Percentiles rank a stretch among this genome's conserved stretches.
Conservation (phyloP, 2,113 vertebrate genomes). For the Rattus norvegicus region DNA sequence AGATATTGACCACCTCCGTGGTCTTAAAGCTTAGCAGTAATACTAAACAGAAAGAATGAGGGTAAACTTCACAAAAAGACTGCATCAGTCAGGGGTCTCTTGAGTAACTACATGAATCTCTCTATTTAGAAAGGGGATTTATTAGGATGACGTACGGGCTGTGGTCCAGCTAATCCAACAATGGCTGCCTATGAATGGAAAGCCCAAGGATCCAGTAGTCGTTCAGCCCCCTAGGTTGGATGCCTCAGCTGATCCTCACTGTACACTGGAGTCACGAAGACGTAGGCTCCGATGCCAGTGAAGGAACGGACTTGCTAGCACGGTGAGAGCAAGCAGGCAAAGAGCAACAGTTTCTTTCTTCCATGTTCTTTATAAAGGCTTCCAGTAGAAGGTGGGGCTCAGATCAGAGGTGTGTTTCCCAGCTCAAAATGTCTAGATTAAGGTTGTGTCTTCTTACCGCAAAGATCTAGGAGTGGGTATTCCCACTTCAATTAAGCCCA, state of each 20-base stretch:
- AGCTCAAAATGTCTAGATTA: background rate
- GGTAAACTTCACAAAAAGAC: background rate
- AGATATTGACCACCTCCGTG: background rate
- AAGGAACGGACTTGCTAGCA: background rate
- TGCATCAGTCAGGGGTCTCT: background rate
- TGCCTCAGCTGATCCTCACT: background rate
- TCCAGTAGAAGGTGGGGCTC: background rate
- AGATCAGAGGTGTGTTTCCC: background rate
- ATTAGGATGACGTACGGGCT: background rate
- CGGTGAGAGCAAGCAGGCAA: background rate
- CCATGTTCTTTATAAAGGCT: background rate
- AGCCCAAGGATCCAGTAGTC: background rate
- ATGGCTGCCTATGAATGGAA: background rate
- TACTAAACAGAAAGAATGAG: background rate
- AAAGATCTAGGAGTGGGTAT: background rate
- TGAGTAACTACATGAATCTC: background rate
- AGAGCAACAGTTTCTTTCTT: background rate
- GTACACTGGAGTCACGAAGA: background rate
- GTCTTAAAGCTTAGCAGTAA: background rate
- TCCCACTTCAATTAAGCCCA: too few species aligned
- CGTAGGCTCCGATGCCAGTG: background rate
- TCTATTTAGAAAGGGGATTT: background rate
- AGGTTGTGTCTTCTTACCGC: background rate
- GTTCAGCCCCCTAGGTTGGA: background rate
- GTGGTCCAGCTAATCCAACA: background rate